phyloP scores from a whole-genome alignment of 2,113 vertebrate genomes.

The Eubucco bourcierii region DNA sequence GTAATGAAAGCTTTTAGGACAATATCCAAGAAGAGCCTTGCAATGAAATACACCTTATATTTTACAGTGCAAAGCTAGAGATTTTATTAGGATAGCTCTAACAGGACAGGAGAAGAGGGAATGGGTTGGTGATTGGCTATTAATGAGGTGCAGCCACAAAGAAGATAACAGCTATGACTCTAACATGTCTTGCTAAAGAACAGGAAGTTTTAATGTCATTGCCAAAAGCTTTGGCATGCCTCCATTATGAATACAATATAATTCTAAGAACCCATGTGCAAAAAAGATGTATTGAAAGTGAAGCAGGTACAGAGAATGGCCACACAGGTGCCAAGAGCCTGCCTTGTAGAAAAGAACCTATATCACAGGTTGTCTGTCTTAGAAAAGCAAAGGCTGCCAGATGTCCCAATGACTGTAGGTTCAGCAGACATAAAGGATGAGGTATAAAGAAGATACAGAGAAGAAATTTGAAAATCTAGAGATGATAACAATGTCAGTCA shows the following conservation, averaged over 20 bases:
- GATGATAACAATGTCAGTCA: not conserved
- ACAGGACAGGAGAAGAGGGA: not conserved
- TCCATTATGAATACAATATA: not conserved
- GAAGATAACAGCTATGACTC: slow-evolving; percentile 25
- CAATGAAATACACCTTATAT: not conserved
- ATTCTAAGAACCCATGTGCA: not conserved
- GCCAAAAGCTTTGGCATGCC: slow-evolving; percentile 3
- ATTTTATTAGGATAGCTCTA: not conserved
- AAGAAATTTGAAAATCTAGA: not conserved
- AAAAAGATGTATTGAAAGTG: not conserved
- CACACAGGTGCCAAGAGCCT: not conserved
- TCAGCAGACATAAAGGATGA: not conserved
- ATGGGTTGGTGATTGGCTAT: not conserved
- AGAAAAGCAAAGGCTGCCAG: not conserved
- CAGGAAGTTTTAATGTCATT: not conserved
- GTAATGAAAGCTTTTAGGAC: not conserved
- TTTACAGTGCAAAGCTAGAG: not conserved
- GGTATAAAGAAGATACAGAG: not conserved
- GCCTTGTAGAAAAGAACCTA: not conserved
- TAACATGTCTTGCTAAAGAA: slow-evolving; percentile 5
- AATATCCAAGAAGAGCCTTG: not conserved
- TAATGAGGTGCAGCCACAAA: not conserved
- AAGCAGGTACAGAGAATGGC: not conserved
- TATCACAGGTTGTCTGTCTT: not conserved
- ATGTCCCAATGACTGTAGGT: not conserved